These are phyloP conservation scores for Bruchidius siliquastri DNA, from an alignment of 2,888 invertebrate species.

Conservation along the genomic window DNA sequence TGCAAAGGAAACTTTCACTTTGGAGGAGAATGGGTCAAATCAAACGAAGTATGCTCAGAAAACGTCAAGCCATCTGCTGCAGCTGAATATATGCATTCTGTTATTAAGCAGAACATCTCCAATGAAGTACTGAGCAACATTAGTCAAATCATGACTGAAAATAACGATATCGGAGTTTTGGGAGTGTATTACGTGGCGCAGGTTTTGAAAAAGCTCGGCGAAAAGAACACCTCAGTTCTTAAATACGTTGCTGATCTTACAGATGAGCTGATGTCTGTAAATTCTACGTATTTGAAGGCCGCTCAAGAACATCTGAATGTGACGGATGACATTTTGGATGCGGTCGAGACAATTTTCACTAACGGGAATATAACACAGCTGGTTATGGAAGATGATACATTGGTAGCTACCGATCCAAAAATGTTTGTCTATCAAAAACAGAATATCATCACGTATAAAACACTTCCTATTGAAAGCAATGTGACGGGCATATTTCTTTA, in stretches of 20 bases:
- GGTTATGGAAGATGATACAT: background rate
- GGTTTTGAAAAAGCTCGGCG: slow-evolving; percentile 23
- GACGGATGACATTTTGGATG: slow-evolving; percentile 59
- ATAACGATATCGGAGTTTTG: slow-evolving; percentile 27
- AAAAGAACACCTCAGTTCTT: background rate
- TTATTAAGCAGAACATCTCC: slow-evolving; percentile 18
- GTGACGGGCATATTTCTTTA: slow-evolving; percentile 52
- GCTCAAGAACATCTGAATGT: slow-evolving; percentile 57
- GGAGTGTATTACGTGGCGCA: slow-evolving; percentile 36
- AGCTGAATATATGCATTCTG: slow-evolving; percentile 25
- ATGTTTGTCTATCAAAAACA: background rate
- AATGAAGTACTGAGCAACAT: slow-evolving; percentile 26
- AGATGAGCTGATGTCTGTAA: slow-evolving; percentile 45
- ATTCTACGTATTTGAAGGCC: slow-evolving; percentile 31
- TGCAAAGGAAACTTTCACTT: slow-evolving; percentile 57
- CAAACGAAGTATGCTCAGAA: slow-evolving; percentile 34
- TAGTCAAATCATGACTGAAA: slow-evolving; percentile 19
- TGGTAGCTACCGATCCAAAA: background rate
- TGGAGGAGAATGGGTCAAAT: slow-evolving; percentile 55
- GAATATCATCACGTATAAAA: slow-evolving; percentile 51
- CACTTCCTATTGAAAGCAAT: slow-evolving; percentile 51
- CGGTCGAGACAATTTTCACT: slow-evolving; percentile 49
- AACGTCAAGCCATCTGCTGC: slow-evolving; percentile 16
- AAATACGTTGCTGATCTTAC: background rate
- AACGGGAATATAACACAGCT: background rate